phyloP scores from a whole-genome alignment of 2,888 invertebrate genomes.

The Callyntrura guangdongensis region DNA sequence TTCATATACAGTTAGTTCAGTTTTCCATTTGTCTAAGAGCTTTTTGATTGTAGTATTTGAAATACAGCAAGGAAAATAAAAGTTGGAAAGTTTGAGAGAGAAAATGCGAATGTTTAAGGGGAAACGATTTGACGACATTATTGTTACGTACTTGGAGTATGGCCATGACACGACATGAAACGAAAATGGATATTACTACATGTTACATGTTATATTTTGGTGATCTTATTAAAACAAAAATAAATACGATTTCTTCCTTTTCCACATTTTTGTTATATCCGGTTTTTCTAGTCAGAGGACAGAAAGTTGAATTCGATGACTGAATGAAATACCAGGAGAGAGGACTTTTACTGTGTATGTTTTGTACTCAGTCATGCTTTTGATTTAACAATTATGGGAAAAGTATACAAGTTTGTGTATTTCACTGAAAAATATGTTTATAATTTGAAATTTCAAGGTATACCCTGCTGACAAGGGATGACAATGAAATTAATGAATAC shows the following conservation, averaged over 20 bases:
- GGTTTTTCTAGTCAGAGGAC: too few species aligned
- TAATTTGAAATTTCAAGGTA: neutral
- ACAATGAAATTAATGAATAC: conserved; percentile 30
- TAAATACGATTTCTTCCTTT: neutral
- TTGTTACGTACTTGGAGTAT: neutral
- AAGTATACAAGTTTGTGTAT: too few species aligned
- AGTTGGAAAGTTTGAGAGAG: neutral
- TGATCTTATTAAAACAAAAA: neutral
- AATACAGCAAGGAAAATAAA: neutral
- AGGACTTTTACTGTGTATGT: too few species aligned
- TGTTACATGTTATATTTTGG: conserved; percentile 7
- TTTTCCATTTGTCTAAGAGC: neutral
- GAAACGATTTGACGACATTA: neutral
- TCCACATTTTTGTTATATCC: too few species aligned
- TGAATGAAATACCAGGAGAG: too few species aligned
- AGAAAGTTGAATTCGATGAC: too few species aligned
- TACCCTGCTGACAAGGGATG: neutral
- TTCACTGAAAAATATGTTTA: too few species aligned
- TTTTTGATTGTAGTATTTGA: neutral
- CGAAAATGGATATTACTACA: too few species aligned
- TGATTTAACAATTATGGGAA: too few species aligned
- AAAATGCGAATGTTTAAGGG: neutral
- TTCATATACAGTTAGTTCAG: neutral
- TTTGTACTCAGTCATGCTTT: too few species aligned
- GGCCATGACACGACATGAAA: conserved; percentile 19